A percentile compares a stretch with the other conserved stretches of the same genome.
Evolutionary conservation across 2,797 vertebrate genomes (phyloP).

Genomic region (Micromesistius poutassou): DNA sequence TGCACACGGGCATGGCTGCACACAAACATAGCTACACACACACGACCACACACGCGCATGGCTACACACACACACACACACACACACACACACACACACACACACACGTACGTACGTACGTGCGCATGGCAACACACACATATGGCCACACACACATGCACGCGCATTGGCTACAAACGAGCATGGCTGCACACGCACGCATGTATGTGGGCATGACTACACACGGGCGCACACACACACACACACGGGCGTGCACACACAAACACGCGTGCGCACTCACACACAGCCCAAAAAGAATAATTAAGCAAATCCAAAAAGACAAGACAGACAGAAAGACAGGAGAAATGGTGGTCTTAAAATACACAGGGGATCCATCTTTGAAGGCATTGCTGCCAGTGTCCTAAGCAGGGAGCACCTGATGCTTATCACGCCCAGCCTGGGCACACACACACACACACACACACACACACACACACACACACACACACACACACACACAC

Average conservation of each 20-base stretch:
- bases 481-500: background rate
- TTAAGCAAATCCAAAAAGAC: slow-evolving; percentile 6
- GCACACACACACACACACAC: slow-evolving; percentile 4
- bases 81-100: background rate
- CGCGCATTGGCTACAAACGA: too few species aligned
- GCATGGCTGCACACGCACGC: slow-evolving; percentile 14
- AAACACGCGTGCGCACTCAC: background rate
- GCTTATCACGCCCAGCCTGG: background rate
- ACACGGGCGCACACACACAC: slow-evolving; percentile 14
- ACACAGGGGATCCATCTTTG: slow-evolving; percentile 7
- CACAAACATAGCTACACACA: slow-evolving; percentile 16
- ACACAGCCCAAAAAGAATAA: background rate
- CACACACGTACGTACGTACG: too few species aligned
- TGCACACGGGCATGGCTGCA: slow-evolving; percentile 11
- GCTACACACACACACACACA: slow-evolving; percentile 26
- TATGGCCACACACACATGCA: slow-evolving; percentile 5
- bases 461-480: background rate
- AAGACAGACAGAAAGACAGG: too few species aligned
- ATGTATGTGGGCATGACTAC: background rate
- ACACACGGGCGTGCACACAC: slow-evolving; percentile 27
- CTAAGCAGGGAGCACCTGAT: background rate
- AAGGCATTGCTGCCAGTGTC: slow-evolving; percentile 7
- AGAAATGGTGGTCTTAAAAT: too few species aligned
- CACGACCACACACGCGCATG: too few species aligned
- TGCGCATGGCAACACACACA: slow-evolving; percentile 6